Conservation (phyloP, 92 coral and sea anemone species). For the Heteractis magnifica region DNA sequence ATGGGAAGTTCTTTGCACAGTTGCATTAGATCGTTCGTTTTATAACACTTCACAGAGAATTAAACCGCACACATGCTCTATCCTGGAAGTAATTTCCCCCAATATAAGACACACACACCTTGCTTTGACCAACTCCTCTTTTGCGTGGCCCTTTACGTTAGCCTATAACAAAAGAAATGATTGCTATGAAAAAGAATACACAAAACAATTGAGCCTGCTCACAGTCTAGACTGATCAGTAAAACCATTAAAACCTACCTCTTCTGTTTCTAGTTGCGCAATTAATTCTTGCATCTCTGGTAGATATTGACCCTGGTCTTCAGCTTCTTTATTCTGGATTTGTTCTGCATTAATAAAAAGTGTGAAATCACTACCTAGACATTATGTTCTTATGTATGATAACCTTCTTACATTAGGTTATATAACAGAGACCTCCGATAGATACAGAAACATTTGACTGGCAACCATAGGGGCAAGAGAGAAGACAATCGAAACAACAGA, state of each 20-base stretch:
- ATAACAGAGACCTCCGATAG: too few relatives aligned
- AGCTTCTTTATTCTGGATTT: slow-evolving; percentile 68
- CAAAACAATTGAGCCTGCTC: not conserved
- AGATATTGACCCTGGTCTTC: slow-evolving; percentile 61
- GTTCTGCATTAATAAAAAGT: slow-evolving; percentile 46
- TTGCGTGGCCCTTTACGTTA: slow-evolving; percentile 56
- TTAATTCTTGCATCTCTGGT: slow-evolving; percentile 87
- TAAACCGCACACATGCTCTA: too few relatives aligned
- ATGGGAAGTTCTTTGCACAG: too few relatives aligned
- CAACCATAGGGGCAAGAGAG: not conserved
- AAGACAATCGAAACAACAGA: not conserved
- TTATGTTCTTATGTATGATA: not conserved
- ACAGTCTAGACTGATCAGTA: not conserved
- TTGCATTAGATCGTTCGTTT: too few relatives aligned
- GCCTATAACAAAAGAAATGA: slow-evolving; percentile 31
- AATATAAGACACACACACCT: slow-evolving; percentile 33
- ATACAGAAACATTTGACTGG: too few relatives aligned
- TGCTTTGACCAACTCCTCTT: slow-evolving; percentile 44
- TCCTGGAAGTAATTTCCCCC: too few relatives aligned
- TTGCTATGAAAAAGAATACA: not conserved
- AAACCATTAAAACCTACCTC: slow-evolving; percentile 51
- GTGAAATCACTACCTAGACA: not conserved
- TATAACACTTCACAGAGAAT: too few relatives aligned
- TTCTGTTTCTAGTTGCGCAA: slow-evolving; percentile 56
- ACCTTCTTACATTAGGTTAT: too few relatives aligned